A percentile compares a stretch with the other conserved stretches of the same genome.
These are phyloP conservation scores for Prosopocoilus inquinatus DNA, from an alignment of 2,888 invertebrate genomes.

Conservation along the genomic window DNA sequence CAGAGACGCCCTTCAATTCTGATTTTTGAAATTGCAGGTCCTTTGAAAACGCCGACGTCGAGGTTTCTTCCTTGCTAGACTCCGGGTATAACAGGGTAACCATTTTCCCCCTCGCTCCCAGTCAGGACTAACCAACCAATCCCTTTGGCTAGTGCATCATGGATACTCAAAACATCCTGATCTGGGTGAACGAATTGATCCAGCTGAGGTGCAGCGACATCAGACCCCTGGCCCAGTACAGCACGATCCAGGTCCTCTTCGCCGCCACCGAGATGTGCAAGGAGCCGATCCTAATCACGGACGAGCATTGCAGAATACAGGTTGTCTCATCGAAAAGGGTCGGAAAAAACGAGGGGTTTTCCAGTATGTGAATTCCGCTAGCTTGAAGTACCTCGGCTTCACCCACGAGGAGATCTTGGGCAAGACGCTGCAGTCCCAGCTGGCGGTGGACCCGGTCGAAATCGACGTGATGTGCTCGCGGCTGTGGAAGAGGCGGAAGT, in stretches of 20 bases:
- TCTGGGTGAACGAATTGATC: slow-evolving; percentile 69
- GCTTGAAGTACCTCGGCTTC: slow-evolving; percentile 79
- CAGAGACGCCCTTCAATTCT: too few relatives aligned
- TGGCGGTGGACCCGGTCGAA: slow-evolving; percentile 51
- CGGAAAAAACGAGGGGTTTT: slow-evolving; percentile 26
- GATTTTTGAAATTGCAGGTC: slow-evolving; percentile 62
- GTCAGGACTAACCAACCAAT: too few relatives aligned
- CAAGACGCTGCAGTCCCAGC: slow-evolving; percentile 57
- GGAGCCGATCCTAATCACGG: slow-evolving; percentile 85
- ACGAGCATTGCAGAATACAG: slow-evolving; percentile 79
- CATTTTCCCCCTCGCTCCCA: slow-evolving; percentile 18
- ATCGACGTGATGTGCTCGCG: slow-evolving; percentile 61
- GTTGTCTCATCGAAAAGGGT: slow-evolving; percentile 49
- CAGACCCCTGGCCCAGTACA: slow-evolving; percentile 71
- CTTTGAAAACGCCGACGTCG: slow-evolving; percentile 80
- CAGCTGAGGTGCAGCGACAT: slow-evolving; percentile 79
- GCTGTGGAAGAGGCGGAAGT: slow-evolving; percentile 68
- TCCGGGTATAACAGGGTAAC: slow-evolving; percentile 87
- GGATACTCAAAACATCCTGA: slow-evolving; percentile 62
- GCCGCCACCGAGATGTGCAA: slow-evolving; percentile 81
- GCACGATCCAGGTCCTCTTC: slow-evolving; percentile 77
- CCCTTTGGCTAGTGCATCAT: slow-evolving; percentile 60
- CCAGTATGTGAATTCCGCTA: slow-evolving; percentile 84
- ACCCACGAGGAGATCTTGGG: slow-evolving; percentile 63
- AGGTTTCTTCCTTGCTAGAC: slow-evolving; percentile 73